Base-by-base conservation (phyloP, 2,113 vertebrate genomes). In the Pandion haliaetus region DNA sequence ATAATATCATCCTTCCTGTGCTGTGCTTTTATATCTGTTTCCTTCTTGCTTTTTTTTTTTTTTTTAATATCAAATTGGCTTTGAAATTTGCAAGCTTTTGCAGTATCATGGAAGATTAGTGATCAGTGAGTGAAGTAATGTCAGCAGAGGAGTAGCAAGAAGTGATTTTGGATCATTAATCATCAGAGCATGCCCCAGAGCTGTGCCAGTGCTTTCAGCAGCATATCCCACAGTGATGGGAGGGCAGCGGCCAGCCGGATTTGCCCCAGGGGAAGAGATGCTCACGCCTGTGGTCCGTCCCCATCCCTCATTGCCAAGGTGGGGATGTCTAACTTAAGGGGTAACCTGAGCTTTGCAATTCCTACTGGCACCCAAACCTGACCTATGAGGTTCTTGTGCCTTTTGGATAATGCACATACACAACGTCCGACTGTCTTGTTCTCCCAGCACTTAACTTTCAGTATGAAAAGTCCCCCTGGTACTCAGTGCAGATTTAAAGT, bases 241-340 rank as follows among this genome's bases (percentile, higher is more conserved):
- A 21, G 36, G 15, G n/a, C 59, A 50, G 63, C 12, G 6, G 18
- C 49, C 59, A 8, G 9, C 12, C 3, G 2, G 16, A 15, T 32
- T 28, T 18, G 23, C 28, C 19, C 29, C 10, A 6, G 3, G 13
- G 32, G 23, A 11, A 9, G 54, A 4, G 32, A 7, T 1, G 29
- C 32, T 32, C 31, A 10, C 0, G 3, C 44, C 45, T 5, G 24
- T 3, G 5, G 2, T 3, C 55, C 13, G 18, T 50, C 38, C 45
- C 31, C 47, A 5, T 17, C n/a, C 26, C 49, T 59, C 54, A 0
- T 32, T 26, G 52, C 61, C 42, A 20, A 25, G 8, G 6, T 6
- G 47, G 31, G 65, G 8, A 8, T 17, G 18, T 31, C 52, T 38
- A 15, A 72, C 23, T 3, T 31, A 14, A n/a, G 45, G 47, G 28